Evolutionary conservation across 1,140 invertebrate genomes (phyloP), one percentile per base, ranked within the genome.

Genomic region (Pseudomyrmex cubaensis): DNA sequence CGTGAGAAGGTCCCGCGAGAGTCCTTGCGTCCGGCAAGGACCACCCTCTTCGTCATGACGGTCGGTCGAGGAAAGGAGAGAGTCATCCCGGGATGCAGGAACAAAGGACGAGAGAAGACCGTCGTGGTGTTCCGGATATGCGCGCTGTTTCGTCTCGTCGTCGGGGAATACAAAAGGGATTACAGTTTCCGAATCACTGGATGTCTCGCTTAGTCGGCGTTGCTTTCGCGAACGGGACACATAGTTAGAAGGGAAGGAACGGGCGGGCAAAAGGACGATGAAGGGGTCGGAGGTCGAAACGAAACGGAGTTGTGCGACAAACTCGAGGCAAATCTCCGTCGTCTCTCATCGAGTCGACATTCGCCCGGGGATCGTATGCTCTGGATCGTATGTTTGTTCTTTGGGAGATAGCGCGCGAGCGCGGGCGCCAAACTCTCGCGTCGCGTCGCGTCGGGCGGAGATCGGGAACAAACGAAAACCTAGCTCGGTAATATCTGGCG

Each of bases 111-210:
- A 78, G 54, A 78, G 70, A 73, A 87, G 62, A 85, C 52, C 54
- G 82, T 75, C 66, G 66, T 57, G 66, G 77, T 48, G 48, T 80
- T 13, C 74, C 80, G 80, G 80, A 80, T 72, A 80, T 80, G 76
- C 76, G 66, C 76, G 86, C 86, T 90, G 91, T 87, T 90, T 90
- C 90, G 90, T 92, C 90, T 92, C 90, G 78, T 54, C 74, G 74
- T 75, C 73, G 46, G 80, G 84, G 85, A 83, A 90, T 82, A 88
- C 88, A 93, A 91, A 90, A 84, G 90, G 80, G 90, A 92, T 92
- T 93, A 92, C 73, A 89, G 80, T 90, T 93, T 91, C 87, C 90
- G 85, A 91, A 90, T 91, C 89, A 90, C 84, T 91, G 87, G 83
- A 84, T 87, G 59, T 64, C 72, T 73, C 80, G 76, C 80, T 75